phyloP scores from a whole-genome alignment of 1,140 invertebrate genomes.

The Camponotus vicinus region DNA sequence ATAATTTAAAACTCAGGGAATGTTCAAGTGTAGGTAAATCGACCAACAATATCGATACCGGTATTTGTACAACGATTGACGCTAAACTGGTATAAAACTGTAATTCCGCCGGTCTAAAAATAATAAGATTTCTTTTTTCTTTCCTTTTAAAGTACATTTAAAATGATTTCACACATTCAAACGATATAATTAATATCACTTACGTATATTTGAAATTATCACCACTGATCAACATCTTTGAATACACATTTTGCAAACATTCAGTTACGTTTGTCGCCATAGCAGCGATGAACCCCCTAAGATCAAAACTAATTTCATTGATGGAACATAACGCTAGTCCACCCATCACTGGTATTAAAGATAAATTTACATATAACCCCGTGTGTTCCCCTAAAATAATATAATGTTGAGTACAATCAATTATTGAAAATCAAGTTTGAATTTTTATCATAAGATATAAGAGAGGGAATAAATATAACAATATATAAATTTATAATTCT shows the following conservation, averaged over 20 bases:
- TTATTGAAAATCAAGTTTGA: neutral
- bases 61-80: slow-evolving; percentile 93
- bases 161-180: neutral
- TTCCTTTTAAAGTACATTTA: neutral
- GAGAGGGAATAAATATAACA: neutral
- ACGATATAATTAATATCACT: slow-evolving; percentile 75
- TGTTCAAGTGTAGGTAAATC: slow-evolving; percentile 87
- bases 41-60: slow-evolving; percentile 90
- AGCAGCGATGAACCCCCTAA: slow-evolving; percentile 92
- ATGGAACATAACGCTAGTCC: slow-evolving; percentile 94
- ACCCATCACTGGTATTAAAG: slow-evolving; percentile 94
- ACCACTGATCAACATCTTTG: slow-evolving; percentile 93
- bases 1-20: slow-evolving; percentile 86
- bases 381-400: slow-evolving; percentile 90
- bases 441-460: neutral
- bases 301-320: slow-evolving; percentile 94
- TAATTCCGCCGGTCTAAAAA: slow-evolving; percentile 92
- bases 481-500: slow-evolving; percentile 1
- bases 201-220: slow-evolving; percentile 93
- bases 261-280: slow-evolving; percentile 94
- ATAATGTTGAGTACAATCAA: slow-evolving; percentile 60
- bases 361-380: slow-evolving; percentile 92
- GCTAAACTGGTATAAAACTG: slow-evolving; percentile 95
- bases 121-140: neutral
- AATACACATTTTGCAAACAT: slow-evolving; percentile 95